phyloP scores from a whole-genome alignment of 2,888 invertebrate species.

The Ceriagrion tenellum region DNA sequence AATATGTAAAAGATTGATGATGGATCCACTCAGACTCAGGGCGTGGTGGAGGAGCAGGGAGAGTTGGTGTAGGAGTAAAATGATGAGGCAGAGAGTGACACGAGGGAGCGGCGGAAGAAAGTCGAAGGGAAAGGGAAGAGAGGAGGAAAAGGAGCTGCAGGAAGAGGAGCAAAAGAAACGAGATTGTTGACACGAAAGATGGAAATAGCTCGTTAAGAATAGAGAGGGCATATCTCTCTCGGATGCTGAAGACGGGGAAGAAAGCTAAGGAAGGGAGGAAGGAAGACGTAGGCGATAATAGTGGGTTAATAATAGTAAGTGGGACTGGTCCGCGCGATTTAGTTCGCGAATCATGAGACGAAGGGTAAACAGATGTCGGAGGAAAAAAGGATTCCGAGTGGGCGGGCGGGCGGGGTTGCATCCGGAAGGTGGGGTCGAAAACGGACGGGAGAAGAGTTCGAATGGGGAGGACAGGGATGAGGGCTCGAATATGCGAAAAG shows the following conservation, averaged over 20 bases:
- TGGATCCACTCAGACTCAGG: neutral
- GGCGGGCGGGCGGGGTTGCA: neutral
- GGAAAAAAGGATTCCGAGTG: conserved; percentile 9
- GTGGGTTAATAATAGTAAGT: conserved; percentile 7
- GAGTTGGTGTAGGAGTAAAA: neutral
- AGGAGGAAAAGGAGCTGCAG: neutral
- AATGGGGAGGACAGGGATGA: neutral
- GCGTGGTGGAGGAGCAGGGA: neutral
- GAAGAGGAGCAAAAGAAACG: neutral
- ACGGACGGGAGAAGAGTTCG: neutral
- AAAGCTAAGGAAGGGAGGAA: no score
- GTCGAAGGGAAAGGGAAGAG: neutral
- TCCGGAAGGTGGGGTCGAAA: neutral
- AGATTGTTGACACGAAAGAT: conserved; percentile 31
- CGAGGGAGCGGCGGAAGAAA: neutral
- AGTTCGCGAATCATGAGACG: neutral
- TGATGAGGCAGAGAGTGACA: neutral
- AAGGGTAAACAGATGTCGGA: neutral
- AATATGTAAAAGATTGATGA: neutral
- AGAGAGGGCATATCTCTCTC: neutral
- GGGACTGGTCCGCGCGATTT: conserved; percentile 14
- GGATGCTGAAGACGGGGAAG: neutral
- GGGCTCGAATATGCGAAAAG: neutral
- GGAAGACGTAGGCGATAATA: neutral
- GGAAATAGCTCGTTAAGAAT: neutral